Conservation (phyloP, 2,797 vertebrate species). For the Takifugu ocellatus region DNA sequence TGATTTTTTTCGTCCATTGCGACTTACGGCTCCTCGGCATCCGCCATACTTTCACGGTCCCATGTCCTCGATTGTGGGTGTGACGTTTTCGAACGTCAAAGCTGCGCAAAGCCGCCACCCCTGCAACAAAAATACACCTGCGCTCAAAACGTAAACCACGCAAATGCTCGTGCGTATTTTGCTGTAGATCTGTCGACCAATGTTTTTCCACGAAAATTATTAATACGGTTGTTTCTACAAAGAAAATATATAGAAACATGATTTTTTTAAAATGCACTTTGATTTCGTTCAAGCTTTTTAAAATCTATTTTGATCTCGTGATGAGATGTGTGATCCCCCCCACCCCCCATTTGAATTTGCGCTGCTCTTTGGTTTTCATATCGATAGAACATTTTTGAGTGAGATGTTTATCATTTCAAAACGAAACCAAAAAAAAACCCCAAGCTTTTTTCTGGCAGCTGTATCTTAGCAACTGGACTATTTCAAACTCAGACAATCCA, state of each 20-base stretch:
- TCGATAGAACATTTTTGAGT: background rate
- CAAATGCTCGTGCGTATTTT: background rate
- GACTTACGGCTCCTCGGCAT: constrained; percentile 96
- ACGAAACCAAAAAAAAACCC: background rate
- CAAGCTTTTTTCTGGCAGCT: background rate
- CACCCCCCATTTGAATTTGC: too few relatives aligned
- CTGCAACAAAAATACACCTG: background rate
- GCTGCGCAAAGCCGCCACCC: constrained; percentile 29
- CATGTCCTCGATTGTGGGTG: constrained; percentile 71
- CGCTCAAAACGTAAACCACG: background rate
- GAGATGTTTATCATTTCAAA: background rate
- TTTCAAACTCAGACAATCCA: too few relatives aligned
- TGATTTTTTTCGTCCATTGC: constrained; percentile 50
- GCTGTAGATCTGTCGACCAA: background rate
- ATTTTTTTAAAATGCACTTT: too few relatives aligned
- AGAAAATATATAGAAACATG: too few relatives aligned
- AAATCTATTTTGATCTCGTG: too few relatives aligned
- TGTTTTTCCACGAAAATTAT: too few relatives aligned
- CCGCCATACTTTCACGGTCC: constrained; percentile 92
- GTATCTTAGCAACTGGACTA: too few relatives aligned
- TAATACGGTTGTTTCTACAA: too few relatives aligned
- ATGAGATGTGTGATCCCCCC: too few relatives aligned
- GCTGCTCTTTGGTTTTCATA: too few relatives aligned
- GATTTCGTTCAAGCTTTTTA: too few relatives aligned
- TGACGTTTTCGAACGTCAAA: constrained; percentile 44